Evolutionary conservation across 2,888 invertebrate genomes (phyloP), one percentile per base, ranked within the genome.

Genomic region (Netelia melanura): DNA sequence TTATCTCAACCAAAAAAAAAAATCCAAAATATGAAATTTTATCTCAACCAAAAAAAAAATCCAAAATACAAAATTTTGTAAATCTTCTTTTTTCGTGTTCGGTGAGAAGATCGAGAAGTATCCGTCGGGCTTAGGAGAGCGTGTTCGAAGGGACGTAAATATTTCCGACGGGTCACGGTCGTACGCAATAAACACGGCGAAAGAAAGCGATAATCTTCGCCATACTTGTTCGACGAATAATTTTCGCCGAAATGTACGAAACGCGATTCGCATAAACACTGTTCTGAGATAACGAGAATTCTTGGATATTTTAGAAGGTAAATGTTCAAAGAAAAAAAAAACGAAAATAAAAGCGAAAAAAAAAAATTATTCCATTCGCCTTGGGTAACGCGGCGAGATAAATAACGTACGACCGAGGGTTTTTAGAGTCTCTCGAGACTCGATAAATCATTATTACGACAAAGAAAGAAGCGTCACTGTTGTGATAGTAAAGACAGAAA

Each of bases 371-470:
- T 5, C 30, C 30, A 56, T 56, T 6, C 17, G 3, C 56, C 56
- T 6, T n/a, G 30, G 30, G 30, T 30, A 3, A 30, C 30, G 30
- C 30, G 5, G 30, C 5, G 30, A 30, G 14, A 54, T 11, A 54
- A 54, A 54, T 54, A 54, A 54, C 54, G 30, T 5, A 54, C 54
- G 54, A 54, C n/a, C 17, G 54, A 17, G 17, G 54, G 30, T 30
- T 30, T 30, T 30, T 17, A 3, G 30, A 30, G 30, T 48, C 48
- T 48, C 30, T 6, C 11, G 3, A 30, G 14, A 30, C 30, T 30
- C 52, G 68, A 80, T 72, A 58, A 80, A 67, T 80, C 71, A 2
- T 64, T 14, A 10, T 65, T 54, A 14, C 44, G 17, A 62, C 25
- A 30, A 61, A 61, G 17, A 10, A 52, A 38, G 17, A 65, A 64